A percentile compares a stretch with the other conserved stretches of the same genome.
Conservation (phyloP, 2,113 vertebrate species). For the Spermophilus dauricus region DNA sequence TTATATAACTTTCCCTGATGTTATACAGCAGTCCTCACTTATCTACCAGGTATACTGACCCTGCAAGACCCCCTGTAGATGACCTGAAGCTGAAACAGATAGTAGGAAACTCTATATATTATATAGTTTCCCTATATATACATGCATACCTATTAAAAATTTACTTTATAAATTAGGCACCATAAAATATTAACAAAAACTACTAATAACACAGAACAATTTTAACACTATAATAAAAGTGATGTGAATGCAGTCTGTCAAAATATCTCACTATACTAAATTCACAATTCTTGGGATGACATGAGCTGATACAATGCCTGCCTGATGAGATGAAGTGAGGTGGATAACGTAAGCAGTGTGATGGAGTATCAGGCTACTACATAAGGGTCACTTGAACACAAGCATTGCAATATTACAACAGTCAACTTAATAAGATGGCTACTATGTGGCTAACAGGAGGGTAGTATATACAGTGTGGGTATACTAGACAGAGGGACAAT, state of each 20-base stretch:
- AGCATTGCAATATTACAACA: fast-evolving
- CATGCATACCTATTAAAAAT: background rate
- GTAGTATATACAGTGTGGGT: fast-evolving
- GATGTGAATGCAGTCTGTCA: background rate
- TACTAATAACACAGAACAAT: background rate
- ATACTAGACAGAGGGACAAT: background rate
- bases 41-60: background rate
- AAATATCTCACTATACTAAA: background rate
- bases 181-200: background rate
- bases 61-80: background rate
- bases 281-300: too few species aligned
- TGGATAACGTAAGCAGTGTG: background rate
- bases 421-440: too few species aligned
- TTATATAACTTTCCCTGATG: background rate
- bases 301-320: background rate
- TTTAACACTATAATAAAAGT: background rate
- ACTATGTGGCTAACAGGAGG: background rate
- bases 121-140: background rate
- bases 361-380: background rate
- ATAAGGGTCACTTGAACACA: background rate
- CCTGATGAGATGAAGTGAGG: background rate
- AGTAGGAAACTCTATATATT: background rate
- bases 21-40: background rate
- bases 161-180: background rate
- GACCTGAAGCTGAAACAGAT: background rate